Evolutionary conservation across 2,888 invertebrate genomes (phyloP).

Genomic region (Enoplolaimus lenunculus): DNA sequence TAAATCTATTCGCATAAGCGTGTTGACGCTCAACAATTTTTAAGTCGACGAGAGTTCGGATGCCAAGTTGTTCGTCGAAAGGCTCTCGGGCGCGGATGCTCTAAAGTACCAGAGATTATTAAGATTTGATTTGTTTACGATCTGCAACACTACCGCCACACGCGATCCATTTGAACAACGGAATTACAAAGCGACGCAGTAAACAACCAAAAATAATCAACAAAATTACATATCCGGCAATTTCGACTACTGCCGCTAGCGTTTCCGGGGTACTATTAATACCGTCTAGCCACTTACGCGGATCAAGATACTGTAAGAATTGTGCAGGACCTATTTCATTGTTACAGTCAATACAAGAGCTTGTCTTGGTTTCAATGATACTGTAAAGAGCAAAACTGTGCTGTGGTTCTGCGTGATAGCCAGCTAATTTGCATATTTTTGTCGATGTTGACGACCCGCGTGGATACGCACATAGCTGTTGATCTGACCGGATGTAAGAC

Average conservation of each 20-base stretch:
- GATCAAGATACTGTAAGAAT: constrained; percentile 5
- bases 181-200: not conserved
- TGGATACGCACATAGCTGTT: not conserved
- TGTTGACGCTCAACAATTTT: no score
- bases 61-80: no score
- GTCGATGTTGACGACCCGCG: not conserved
- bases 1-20: no score
- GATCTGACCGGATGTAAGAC: not conserved
- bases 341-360: constrained; percentile 12
- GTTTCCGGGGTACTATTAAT: constrained; percentile 3
- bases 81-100: no score
- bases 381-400: not conserved
- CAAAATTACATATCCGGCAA: not conserved
- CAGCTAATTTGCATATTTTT: constrained; percentile 5
- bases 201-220: not conserved
- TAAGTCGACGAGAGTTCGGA: no score
- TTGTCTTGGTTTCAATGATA: not conserved
- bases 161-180: not conserved
- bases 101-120: no score
- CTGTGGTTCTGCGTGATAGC: not conserved
- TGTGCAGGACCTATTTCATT: not conserved
- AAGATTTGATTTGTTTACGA: no score
- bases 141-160: no score
- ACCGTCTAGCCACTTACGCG: constrained; percentile 16
- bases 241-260: not conserved